Percentiles rank a stretch among this genome's conserved stretches.
Evolutionary conservation across 2,888 invertebrate genomes (phyloP).

Genomic region (Meghimatium bilineatum): DNA sequence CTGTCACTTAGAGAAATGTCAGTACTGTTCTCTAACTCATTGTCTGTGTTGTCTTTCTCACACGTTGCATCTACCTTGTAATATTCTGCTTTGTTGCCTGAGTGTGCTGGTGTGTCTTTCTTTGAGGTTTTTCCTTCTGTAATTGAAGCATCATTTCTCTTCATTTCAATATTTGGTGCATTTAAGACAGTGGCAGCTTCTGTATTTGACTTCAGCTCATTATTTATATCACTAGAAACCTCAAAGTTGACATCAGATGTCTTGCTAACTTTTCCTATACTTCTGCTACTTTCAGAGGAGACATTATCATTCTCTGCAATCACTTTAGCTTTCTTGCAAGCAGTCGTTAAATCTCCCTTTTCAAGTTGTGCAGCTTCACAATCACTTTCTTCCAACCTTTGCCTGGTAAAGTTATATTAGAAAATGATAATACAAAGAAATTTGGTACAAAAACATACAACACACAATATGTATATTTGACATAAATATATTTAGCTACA

Average conservation of each 20-base stretch:
- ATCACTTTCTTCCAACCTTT: not conserved
- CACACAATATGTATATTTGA: too few relatives aligned
- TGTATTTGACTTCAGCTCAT: not conserved
- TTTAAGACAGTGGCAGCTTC: not conserved
- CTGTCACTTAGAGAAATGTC: conserved; percentile 18
- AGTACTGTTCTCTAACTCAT: not conserved
- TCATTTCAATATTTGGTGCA: not conserved
- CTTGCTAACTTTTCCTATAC: not conserved
- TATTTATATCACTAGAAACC: not conserved
- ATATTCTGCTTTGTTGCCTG: not conserved
- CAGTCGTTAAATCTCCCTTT: not conserved
- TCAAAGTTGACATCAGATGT: not conserved
- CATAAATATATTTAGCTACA: too few relatives aligned
- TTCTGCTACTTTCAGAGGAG: not conserved
- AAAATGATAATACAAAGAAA: not conserved
- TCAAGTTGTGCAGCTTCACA: not conserved
- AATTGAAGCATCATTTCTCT: not conserved
- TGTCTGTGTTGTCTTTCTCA: not conserved
- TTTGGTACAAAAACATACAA: too few relatives aligned
- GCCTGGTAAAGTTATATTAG: not conserved
- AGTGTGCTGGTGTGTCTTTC: not conserved
- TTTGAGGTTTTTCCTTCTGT: not conserved
- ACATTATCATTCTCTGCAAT: not conserved
- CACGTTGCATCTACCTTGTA: not conserved
- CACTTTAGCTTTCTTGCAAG: not conserved